These are phyloP conservation scores for Cavia porcellus DNA, from an alignment of 2,113 vertebrate species.

Conservation along the genomic window DNA sequence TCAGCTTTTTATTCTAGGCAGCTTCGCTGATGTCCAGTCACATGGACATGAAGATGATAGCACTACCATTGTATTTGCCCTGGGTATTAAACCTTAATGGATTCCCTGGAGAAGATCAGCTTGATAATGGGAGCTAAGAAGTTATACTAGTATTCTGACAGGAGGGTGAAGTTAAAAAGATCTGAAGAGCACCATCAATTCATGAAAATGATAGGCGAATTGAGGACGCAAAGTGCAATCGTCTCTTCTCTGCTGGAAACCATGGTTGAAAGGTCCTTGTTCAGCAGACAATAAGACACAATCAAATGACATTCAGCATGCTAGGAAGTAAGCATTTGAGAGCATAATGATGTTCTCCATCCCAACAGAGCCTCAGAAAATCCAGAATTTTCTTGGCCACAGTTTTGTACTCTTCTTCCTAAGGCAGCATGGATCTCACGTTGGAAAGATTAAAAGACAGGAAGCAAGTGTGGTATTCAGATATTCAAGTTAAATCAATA, in stretches of 20 bases:
- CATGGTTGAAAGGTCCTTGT: conserved; percentile 56
- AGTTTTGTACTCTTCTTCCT: neutral
- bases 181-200: conserved; percentile 37
- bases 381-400: neutral
- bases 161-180: conserved; percentile 9
- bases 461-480: neutral
- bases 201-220: conserved; percentile 61
- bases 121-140: neutral
- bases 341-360: conserved; percentile 67
- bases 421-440: neutral
- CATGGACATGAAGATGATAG: neutral
- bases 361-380: conserved; percentile 18
- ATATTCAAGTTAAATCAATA: conserved; percentile 5
- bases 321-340: conserved; percentile 68
- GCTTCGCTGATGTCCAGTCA: neutral
- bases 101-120: conserved; percentile 30
- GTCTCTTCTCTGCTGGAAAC: conserved; percentile 67
- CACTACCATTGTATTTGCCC: neutral
- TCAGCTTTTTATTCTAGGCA: neutral
- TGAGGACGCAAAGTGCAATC: conserved; percentile 56
- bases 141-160: conserved; percentile 40
- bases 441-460: neutral
- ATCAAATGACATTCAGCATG: conserved; percentile 69
- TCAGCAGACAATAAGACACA: conserved; percentile 48
- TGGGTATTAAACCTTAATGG: conserved; percentile 30